Base-by-base conservation (phyloP, 2,113 vertebrate genomes). In the Leucopsar rothschildi region DNA sequence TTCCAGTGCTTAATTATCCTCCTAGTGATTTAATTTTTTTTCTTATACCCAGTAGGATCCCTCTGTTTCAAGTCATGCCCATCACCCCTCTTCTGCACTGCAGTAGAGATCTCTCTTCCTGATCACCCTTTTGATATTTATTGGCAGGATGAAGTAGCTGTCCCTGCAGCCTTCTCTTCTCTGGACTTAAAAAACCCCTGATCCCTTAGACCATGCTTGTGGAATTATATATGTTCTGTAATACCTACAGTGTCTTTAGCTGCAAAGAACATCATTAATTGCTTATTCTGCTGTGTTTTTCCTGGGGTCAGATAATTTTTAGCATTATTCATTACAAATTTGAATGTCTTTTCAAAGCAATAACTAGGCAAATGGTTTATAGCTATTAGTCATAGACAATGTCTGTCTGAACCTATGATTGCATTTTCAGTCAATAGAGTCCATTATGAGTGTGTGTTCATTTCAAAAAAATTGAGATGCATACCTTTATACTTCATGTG, bases 111-210 rank as follows among this genome's bases (percentile, higher is more conserved):
- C n/a, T 66, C 1, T 64, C 23, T 78, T 75, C 35, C 65, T 42
- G 25, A 23, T 59, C 11, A 66, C 27, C 10, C 14, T 33, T 88
- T 77, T 45, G 25, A 35, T 76, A 71, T 47, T 27, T 77, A 31
- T 27, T 59, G 45, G 10, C 16, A 80, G 63, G 21, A n/a, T 86
- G 37, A 2, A 0, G 19, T 14, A 40, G 29, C 29, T 92, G 22
- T 37, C 17, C 45, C n/a, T 47, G n/a, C 49, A 93, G 31, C 42
- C 37, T 82, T 53, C 50, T 70, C 5, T 63, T 63, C 37, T 65
- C 1, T 0, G 22, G 20, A 5, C 11, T 69, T 69, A 50, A 86
- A 42, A 24, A 1, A n/a, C 1, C 1, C 1, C 4, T 0, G 0
- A 11, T 77, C 21, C 2, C 7, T 88, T 37, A 63, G 6, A 27